Evolutionary conservation across 2,113 vertebrate species (phyloP).

Genomic region (Gallinago undulata): DNA sequence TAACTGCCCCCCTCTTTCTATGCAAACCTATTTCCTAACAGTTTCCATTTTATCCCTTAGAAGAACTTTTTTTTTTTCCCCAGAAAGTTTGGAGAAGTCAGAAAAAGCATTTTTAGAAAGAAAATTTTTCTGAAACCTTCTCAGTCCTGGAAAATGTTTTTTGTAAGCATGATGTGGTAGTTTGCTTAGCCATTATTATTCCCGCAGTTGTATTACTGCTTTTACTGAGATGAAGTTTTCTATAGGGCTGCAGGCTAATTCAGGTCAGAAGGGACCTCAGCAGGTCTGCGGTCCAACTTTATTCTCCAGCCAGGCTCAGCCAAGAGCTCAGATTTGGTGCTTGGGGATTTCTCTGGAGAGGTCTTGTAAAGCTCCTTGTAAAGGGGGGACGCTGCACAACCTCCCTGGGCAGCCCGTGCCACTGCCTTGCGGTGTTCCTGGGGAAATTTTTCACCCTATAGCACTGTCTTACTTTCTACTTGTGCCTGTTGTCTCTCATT

Average conservation of each 20-base stretch:
- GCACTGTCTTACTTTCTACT: background rate
- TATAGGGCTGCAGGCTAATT: background rate
- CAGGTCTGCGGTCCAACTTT: background rate
- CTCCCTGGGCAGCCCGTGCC: background rate
- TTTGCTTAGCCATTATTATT: background rate
- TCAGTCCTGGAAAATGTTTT: background rate
- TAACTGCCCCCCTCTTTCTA: background rate
- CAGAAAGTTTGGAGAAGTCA: background rate
- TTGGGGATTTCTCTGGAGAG: background rate
- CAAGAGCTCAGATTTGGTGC: background rate
- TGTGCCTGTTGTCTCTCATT: background rate
- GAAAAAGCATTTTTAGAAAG: background rate
- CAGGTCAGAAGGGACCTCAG: background rate
- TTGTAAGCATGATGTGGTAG: background rate
- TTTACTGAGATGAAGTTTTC: background rate
- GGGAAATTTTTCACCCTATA: background rate
- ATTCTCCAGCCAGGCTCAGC: background rate
- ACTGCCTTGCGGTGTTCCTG: background rate
- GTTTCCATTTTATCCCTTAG: background rate
- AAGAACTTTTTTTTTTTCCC: background rate
- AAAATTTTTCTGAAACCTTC: background rate
- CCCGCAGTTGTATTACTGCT: background rate
- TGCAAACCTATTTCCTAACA: background rate
- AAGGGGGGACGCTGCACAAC: background rate
- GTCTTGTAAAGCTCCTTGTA: background rate